phyloP scores from a whole-genome alignment of 2,888 invertebrate species.

The Synergus itoensis region DNA sequence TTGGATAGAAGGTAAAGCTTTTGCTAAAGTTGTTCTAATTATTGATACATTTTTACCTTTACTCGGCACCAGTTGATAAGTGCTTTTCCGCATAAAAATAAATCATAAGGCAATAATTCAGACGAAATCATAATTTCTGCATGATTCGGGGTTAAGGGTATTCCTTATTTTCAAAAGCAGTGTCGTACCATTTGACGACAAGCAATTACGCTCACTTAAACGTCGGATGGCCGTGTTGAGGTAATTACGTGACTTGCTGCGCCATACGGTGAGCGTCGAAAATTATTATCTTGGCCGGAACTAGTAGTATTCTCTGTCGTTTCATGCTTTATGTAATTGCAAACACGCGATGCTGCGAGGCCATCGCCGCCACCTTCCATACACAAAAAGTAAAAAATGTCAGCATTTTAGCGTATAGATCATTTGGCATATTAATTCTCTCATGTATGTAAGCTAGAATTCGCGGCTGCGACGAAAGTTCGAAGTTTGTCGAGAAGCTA shows the following conservation, averaged over 20 bases:
- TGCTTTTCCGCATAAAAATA: too few species aligned
- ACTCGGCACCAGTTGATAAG: too few species aligned
- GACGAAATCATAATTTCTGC: neutral
- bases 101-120: neutral
- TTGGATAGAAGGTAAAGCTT: too few species aligned
- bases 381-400: too few species aligned
- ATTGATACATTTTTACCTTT: too few species aligned
- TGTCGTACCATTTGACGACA: neutral
- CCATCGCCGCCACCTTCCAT: neutral
- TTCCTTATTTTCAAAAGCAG: neutral
- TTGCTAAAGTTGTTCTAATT: too few species aligned
- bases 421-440: neutral
- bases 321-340: neutral
- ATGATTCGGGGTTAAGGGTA: neutral
- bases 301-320: neutral
- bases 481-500: too few species aligned
- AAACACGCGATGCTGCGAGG: neutral
- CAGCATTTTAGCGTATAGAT: neutral
- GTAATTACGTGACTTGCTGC: neutral
- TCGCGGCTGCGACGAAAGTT: too few species aligned
- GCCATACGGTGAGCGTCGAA: neutral
- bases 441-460: too few species aligned
- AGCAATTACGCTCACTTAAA: neutral
- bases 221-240: neutral
- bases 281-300: slow-evolving; percentile 1